Evolutionary conservation across 2,888 invertebrate genomes (phyloP), one percentile per base, ranked within the genome.

Genomic region (Phengaris alcon): DNA sequence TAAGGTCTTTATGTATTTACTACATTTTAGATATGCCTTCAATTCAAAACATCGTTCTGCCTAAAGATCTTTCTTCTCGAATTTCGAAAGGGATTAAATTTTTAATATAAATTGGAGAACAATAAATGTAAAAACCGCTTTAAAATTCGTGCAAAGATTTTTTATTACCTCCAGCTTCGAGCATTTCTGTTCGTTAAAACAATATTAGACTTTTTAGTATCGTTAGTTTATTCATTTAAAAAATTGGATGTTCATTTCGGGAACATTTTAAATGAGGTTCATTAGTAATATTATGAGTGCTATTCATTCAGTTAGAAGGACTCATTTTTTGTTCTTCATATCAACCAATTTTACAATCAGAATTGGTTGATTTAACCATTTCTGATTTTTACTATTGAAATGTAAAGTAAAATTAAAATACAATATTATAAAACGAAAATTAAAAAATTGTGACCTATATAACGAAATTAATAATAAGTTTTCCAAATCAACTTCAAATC

Each of bases 131-230:
- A 70, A 15, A 51, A 48, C 70, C 51, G n/a, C 51, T 70, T 52
- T 70, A 70, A 70, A 51, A 51, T 52, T 70, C 52, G 70, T 51
- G 51, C 22, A 70, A 48, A 70, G 51, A 70, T 70, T 70, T 70
- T 22, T 70, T 51, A 69, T 70, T 70, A 22, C 70, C 6, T 51
- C 51, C 70, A 12, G 51, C n/a, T 70, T 52, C 6, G 35, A 64
- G 13, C 64, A 22, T 59, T 64, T 64, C 35, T 10, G 64, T 44
- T 64, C 35, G 64, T 64, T 64, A 64, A 64, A 64, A 64, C 35
- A 64, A 35, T 64, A 64, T 64, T 12, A 64, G 64, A 64, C 12
- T 64, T 64, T 64, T 64, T 64, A 64, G 64, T 64, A 35, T 64
- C 35, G 35, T 44, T 64, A 64, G 64, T 44, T 59, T 22, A 59